Evolutionary conservation across 2,113 vertebrate genomes (phyloP).

Genomic region (Delphinapterus leucas): DNA sequence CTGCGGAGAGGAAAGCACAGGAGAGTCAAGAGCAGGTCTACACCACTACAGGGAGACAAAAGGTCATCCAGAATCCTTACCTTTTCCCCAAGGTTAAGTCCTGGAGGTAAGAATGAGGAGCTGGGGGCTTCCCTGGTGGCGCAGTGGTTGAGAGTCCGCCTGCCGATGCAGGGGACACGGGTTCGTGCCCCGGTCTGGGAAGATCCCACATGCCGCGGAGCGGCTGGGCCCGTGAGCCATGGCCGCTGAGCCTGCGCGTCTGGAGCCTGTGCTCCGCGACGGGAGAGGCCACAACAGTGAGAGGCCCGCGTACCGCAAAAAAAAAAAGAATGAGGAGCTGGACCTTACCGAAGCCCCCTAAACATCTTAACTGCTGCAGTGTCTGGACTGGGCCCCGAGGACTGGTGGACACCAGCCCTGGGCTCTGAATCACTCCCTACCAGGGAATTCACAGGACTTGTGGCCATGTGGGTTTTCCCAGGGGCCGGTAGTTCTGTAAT

Average conservation of each 20-base stretch:
- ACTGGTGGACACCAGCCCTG: background rate
- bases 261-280: too few relatives aligned
- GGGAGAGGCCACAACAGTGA: too few relatives aligned
- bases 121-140: too few relatives aligned
- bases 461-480: background rate
- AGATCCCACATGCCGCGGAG: too few relatives aligned
- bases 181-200: too few relatives aligned
- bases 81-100: background rate
- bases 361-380: background rate
- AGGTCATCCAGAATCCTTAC: background rate
- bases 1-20: background rate
- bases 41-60: background rate
- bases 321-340: background rate
- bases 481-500: background rate
- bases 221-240: too few relatives aligned
- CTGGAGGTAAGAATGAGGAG: background rate
- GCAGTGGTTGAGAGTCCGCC: too few relatives aligned
- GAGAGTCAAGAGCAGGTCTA: background rate
- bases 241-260: too few relatives aligned
- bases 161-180: too few relatives aligned
- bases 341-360: too few relatives aligned
- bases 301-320: too few relatives aligned
- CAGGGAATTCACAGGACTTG: background rate
- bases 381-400: fast-evolving
- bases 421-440: background rate